These are phyloP conservation scores for Bubalus kerabau DNA, from an alignment of 2,113 vertebrate species.

Conservation along the genomic window DNA sequence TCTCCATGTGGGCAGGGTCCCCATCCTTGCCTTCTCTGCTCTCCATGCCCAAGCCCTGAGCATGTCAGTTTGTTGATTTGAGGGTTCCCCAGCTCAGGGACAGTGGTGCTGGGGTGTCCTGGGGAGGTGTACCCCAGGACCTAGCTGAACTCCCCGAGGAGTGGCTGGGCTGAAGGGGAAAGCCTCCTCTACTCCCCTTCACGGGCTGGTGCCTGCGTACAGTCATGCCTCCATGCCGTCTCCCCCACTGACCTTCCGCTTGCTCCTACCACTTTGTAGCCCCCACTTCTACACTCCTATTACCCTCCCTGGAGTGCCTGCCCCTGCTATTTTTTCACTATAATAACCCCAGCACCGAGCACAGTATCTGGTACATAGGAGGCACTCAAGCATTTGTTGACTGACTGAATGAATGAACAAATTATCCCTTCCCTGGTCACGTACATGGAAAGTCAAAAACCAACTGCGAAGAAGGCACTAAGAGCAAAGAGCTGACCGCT, in stretches of 20 bases:
- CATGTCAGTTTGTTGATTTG: not conserved
- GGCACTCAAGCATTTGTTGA: not conserved
- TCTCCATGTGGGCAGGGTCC: not conserved
- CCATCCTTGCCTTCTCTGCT: not conserved
- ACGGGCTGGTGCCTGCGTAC: not conserved
- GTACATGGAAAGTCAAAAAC: not conserved
- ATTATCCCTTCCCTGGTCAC: not conserved
- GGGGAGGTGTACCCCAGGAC: not conserved
- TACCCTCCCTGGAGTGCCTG: not conserved
- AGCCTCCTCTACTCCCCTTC: not conserved
- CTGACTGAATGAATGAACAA: not conserved
- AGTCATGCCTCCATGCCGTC: not conserved
- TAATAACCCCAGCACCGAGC: not conserved
- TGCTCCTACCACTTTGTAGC: not conserved
- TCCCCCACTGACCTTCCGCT: not conserved
- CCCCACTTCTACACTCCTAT: not conserved
- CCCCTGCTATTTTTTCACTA: not conserved
- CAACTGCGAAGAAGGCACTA: not conserved
- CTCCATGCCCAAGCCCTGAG: not conserved
- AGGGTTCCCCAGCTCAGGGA: not conserved
- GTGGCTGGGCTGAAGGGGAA: not conserved
- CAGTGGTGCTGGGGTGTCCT: not conserved
- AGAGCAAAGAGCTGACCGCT: not conserved
- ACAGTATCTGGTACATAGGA: not conserved
- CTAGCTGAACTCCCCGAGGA: not conserved